Base-by-base conservation (phyloP, 2,113 vertebrate genomes). In the Tachuris rubrigastra region DNA sequence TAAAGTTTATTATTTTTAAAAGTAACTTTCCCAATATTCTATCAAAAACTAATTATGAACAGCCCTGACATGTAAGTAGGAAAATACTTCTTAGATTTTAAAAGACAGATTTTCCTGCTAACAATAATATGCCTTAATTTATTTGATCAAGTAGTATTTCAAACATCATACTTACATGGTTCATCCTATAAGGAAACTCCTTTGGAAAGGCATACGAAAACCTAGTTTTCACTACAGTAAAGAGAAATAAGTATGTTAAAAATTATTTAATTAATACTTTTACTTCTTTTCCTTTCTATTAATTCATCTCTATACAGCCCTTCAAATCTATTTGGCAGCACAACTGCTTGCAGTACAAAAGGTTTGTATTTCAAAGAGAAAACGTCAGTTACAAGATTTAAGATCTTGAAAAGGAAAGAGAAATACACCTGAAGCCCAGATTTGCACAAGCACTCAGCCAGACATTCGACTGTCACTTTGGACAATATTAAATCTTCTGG, bases 171-270 rank as follows among this genome's bases (percentile, higher is more conserved):
- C 99, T 99, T 98, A 99, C 99, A 98, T 99, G 99, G 97, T 99
- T 99, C 99, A 99, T 99, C 98, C 99, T 98, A 97, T 99, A 99
- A 93, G 99, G 99, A 96, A 99, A 99, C 97, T 99, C 99, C 97
- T 99, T 99, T 87, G 99, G 99, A 97, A 99, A 99, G 96, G 99
- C 99, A 95, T 99, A 99, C 31, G 99, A 99, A 98, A 99, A 99
- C 93, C 99, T 98, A 93, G 99, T 99, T 98, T 99, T 99, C 97
- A 99, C 99, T 99, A 97, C 58, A 96, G 58, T 41, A 87, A 98
- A 96, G 37, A 96, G 96, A 98, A 95, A 94, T 33, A 30, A 85
- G 68, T 52, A n/a, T 59, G 87, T 97, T 96, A 95, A 96, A 96
- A 95, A 63, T 73, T 5, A 75, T 7, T 8, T 49, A 81, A 90